These are phyloP conservation scores for Pseudopleuronectes americanus DNA, from an alignment of 2,797 vertebrate species.

Conservation along the genomic window DNA sequence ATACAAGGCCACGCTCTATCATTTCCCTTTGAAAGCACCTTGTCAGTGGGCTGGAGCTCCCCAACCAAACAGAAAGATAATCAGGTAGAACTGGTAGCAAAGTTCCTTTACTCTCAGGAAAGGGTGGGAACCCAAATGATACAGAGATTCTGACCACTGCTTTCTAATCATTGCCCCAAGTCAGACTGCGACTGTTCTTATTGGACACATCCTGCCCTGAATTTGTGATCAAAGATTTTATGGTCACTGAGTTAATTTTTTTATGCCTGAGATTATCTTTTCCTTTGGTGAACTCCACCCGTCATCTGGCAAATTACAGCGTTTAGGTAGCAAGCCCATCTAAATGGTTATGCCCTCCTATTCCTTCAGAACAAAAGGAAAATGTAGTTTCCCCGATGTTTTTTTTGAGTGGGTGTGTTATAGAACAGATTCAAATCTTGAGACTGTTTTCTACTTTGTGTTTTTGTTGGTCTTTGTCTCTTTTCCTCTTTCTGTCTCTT, in stretches of 20 bases:
- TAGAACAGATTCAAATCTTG: slow-evolving; percentile 60
- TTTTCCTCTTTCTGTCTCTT: slow-evolving; percentile 54
- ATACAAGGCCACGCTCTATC: slow-evolving; percentile 65
- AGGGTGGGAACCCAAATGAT: slow-evolving; percentile 67
- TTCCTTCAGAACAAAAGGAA: slow-evolving; percentile 74
- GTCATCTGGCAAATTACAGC: slow-evolving; percentile 71
- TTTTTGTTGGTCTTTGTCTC: slow-evolving; percentile 64
- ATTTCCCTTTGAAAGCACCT: slow-evolving; percentile 63
- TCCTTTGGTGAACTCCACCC: slow-evolving; percentile 67
- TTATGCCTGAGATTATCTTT: slow-evolving; percentile 65
- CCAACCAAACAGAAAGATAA: slow-evolving; percentile 52
- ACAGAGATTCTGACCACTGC: slow-evolving; percentile 54
- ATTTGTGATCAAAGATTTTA: slow-evolving; percentile 72
- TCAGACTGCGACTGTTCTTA: slow-evolving; percentile 48
- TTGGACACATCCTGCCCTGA: slow-evolving; percentile 39
- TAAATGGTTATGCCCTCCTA: slow-evolving; percentile 35
- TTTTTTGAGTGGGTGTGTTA: slow-evolving; percentile 30
- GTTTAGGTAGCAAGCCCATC: slow-evolving; percentile 41
- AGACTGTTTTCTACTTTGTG: slow-evolving; percentile 22
- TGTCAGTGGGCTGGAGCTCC: slow-evolving; percentile 47
- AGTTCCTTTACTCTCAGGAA: slow-evolving; percentile 55
- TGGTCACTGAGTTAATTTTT: slow-evolving; percentile 63
- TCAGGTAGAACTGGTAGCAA: slow-evolving; percentile 35
- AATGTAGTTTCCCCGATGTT: slow-evolving; percentile 63
- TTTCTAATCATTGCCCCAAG: slow-evolving; percentile 72